Conservation (phyloP, 2,113 vertebrate genomes). For the Colius striatus region DNA sequence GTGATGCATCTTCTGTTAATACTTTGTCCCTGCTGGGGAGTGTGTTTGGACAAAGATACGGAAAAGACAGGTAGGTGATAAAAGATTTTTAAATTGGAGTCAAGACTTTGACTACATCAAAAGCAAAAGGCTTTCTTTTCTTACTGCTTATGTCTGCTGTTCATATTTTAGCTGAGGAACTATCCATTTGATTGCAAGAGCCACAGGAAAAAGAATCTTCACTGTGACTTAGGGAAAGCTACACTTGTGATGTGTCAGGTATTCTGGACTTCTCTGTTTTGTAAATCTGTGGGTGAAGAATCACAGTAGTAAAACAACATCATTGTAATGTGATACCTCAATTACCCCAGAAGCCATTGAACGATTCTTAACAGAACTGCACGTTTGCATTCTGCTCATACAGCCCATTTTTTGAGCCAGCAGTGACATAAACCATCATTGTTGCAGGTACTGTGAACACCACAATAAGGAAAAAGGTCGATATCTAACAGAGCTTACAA, state of each 20-base stretch:
- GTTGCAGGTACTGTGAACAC: background rate
- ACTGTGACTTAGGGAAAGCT: background rate
- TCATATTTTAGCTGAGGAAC: background rate
- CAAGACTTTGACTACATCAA: background rate
- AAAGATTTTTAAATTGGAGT: background rate
- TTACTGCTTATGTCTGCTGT: background rate
- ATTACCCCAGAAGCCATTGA: background rate
- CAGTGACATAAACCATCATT: background rate
- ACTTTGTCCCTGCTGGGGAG: fast-evolving
- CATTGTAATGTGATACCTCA: background rate
- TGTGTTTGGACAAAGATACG: background rate
- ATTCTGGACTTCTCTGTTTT: background rate
- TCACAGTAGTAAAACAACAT: background rate
- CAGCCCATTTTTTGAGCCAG: background rate
- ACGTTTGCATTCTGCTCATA: background rate
- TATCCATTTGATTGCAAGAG: background rate
- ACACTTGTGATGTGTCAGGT: background rate
- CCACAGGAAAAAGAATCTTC: background rate
- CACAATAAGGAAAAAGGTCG: background rate
- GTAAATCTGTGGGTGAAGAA: background rate
- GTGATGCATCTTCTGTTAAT: background rate
- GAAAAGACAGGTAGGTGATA: background rate
- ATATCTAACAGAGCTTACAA: background rate
- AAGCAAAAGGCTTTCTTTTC: background rate
- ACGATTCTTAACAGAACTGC: background rate